A percentile compares a stretch with the other conserved stretches of the same genome.
These are phyloP conservation scores for Aldabrachelys gigantea DNA, from an alignment of 2,113 vertebrate genomes.

Conservation along the genomic window DNA sequence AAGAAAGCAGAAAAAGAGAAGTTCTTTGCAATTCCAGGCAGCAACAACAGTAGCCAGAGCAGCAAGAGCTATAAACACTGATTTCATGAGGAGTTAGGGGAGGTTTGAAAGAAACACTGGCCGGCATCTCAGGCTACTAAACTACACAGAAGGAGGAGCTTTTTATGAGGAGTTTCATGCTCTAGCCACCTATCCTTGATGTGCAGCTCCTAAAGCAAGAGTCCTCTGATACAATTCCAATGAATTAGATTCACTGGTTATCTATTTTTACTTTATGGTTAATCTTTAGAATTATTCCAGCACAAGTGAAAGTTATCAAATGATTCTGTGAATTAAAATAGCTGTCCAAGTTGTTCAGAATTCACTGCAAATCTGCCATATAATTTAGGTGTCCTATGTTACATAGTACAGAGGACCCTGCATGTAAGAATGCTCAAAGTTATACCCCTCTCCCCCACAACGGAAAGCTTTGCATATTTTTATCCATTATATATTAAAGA, in stretches of 20 bases:
- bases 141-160: background rate
- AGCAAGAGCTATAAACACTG: background rate
- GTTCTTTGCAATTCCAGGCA: background rate
- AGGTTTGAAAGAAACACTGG: background rate
- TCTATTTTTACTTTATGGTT: background rate
- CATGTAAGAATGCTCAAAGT: background rate
- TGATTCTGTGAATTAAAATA: background rate
- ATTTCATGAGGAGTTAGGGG: background rate
- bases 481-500: background rate
- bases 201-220: background rate
- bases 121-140: background rate
- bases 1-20: background rate
- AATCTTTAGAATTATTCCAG: background rate
- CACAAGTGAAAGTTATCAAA: background rate
- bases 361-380: background rate
- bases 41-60: background rate
- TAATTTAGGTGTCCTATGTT: background rate
- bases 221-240: accelerated
- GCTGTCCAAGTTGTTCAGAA: background rate
- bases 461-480: background rate
- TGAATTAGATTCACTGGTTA: background rate
- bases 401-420: background rate
- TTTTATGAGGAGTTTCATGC: background rate
- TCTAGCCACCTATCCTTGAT: background rate
- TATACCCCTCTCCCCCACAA: background rate